phyloP scores from a whole-genome alignment of 2,113 vertebrate species.

The Chionodraco myersi region DNA sequence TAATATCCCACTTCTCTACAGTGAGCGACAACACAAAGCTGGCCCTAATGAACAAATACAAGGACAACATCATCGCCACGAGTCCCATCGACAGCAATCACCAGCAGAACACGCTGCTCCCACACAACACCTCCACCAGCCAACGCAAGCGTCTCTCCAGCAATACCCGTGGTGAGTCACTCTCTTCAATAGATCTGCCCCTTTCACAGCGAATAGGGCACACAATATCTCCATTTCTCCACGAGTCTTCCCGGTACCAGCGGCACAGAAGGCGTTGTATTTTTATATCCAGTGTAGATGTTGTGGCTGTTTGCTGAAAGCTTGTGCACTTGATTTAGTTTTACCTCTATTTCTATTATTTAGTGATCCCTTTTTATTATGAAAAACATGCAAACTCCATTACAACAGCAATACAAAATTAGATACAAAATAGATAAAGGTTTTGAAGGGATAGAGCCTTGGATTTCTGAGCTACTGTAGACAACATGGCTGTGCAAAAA shows the following conservation, averaged over 20 bases:
- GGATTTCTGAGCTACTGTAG: no score
- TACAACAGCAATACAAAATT: background rate
- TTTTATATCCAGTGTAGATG: background rate
- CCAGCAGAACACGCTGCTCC: conserved; percentile 95
- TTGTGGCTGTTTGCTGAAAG: background rate
- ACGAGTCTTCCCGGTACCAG: background rate
- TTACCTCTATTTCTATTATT: background rate
- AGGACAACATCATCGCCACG: conserved; percentile 98
- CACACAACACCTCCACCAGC: conserved; percentile 93
- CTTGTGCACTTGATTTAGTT: background rate
- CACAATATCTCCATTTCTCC: background rate
- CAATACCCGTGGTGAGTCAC: conserved; percentile 92
- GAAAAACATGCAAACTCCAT: background rate
- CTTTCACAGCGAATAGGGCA: conserved; percentile 1
- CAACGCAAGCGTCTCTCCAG: conserved; percentile 96
- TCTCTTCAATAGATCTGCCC: conserved; percentile 13
- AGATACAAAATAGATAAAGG: background rate
- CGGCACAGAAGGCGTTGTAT: background rate
- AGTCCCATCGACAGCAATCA: conserved; percentile 96
- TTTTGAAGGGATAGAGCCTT: no score
- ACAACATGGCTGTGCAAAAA: no score
- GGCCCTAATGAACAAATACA: conserved; percentile 99
- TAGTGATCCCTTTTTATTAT: background rate
- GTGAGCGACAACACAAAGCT: conserved; percentile 96
- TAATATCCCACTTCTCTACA: conserved; percentile 65